These are phyloP conservation scores for Microcebus griseorufus DNA, from an alignment of 2,113 vertebrate genomes.

Conservation along the genomic window DNA sequence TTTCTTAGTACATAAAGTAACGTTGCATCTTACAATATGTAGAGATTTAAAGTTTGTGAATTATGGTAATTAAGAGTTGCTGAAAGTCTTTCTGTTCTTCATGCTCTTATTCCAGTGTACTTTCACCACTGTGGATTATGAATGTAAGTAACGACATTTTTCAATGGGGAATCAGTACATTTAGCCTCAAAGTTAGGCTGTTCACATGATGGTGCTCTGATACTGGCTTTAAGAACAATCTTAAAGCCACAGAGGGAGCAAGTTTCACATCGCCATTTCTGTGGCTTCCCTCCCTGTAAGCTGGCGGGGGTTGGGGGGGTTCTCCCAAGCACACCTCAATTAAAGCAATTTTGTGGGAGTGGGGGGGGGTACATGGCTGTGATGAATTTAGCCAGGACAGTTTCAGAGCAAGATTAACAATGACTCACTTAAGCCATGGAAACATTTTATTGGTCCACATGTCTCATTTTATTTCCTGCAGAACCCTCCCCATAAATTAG, in stretches of 20 bases:
- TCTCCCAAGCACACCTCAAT: not conserved
- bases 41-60: not conserved
- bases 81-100: not conserved
- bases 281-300: not conserved
- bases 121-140: not conserved
- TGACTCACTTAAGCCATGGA: not conserved
- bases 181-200: not conserved
- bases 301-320: not conserved
- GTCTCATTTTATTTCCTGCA: slow-evolving; percentile 36
- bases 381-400: not conserved
- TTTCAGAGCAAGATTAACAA: not conserved
- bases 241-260: not conserved
- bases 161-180: not conserved
- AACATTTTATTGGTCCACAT: not conserved
- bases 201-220: not conserved
- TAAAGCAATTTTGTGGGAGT: not conserved
- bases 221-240: not conserved
- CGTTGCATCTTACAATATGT: not conserved
- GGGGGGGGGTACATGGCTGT: not conserved
- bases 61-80: not conserved
- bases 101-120: not conserved
- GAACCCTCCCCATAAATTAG: not conserved
- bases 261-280: not conserved
- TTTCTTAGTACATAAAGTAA: slow-evolving; percentile 31
- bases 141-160: slow-evolving; percentile 10